These are phyloP conservation scores for Drosophila orena DNA, from an alignment of 1,140 invertebrate species.

Conservation along the genomic window DNA sequence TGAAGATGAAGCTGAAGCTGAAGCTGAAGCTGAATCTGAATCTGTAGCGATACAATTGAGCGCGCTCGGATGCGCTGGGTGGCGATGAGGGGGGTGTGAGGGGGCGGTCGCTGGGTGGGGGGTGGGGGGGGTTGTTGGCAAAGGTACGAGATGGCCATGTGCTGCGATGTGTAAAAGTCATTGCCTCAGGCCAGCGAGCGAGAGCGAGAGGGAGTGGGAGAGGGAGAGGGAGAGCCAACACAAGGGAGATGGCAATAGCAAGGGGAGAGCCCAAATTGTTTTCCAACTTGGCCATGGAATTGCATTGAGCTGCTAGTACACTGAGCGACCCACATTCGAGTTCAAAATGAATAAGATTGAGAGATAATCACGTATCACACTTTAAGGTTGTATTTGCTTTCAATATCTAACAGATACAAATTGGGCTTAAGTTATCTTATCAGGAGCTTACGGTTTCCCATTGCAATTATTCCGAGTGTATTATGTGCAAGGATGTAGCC, in stretches of 20 bases:
- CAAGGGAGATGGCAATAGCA: constrained; percentile 15
- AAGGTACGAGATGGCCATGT: constrained; percentile 64
- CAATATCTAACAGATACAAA: too few species aligned
- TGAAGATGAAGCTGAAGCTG: background rate
- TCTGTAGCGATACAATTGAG: constrained; percentile 51
- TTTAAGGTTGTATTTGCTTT: too few species aligned
- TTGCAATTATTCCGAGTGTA: background rate
- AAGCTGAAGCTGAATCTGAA: background rate
- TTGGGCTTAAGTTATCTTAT: too few species aligned
- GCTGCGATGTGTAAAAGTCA: constrained; percentile 81
- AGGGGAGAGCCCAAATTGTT: constrained; percentile 50
- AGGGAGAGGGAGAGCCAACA: constrained; percentile 7
- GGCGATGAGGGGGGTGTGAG: background rate
- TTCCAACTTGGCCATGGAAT: constrained; percentile 59
- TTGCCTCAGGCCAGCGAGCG: constrained; percentile 46
- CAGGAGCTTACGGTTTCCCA: background rate
- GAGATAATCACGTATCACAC: too few species aligned
- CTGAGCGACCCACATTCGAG: background rate
- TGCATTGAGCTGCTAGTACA: constrained; percentile 43
- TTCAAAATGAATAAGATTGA: too few species aligned
- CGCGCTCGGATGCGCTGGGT: constrained; percentile 55
- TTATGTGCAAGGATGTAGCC: constrained; percentile 4
- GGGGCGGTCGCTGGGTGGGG: constrained; percentile 1
- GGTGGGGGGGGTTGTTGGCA: background rate
- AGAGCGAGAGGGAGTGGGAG: constrained; percentile 13